Evolutionary conservation across 2,888 invertebrate species (phyloP), one percentile per base, ranked within the genome.

Genomic region (Epicampocera succincta): DNA sequence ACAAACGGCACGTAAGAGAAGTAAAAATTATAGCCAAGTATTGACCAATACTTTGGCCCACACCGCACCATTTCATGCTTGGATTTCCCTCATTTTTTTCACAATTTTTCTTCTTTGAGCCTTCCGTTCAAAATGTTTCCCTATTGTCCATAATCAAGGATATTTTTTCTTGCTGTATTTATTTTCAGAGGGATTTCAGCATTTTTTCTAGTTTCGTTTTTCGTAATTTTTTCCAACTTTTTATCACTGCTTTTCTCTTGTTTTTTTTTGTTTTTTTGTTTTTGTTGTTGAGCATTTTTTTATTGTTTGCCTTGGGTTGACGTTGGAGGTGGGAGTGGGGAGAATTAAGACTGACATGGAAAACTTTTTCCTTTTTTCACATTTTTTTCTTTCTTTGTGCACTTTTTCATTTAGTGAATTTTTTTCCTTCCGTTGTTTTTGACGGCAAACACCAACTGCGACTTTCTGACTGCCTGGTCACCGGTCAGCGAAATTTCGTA

Each of bases 391-490:
- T 69, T 73, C 42, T 38, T 74, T 77, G 66, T 80, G 68, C 68
- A 71, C 40, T 82, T 81, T 81, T 83, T 77, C 63, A 63, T 60
- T 74, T 44, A 50, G 19, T 21, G 19, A 61, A 46, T 54, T 76
- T 63, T 72, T 56, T 66, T 48, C 19, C 38, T 40, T 13, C n/a
- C n/a, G 17, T 29, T 72, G 79, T 63, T 52, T 68, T 75, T 56
- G 38, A 54, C 48, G 52, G 15, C 48, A 84, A 84, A 85, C 79
- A 87, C 89, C 85, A 87, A 86, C 89, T 89, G 85, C 86, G 88
- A 84, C 88, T 89, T 89, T 87, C 89, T 89, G 89, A 89, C 89
- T 89, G 89, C 89, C 89, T 89, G 88, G 88, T 89, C 87, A 88
- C 85, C 88, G 89, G 89, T 89, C 89, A 88, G 89, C 87, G 38